Conservation (phyloP, 2,113 vertebrate genomes). For the Diglossa brunneiventris region DNA sequence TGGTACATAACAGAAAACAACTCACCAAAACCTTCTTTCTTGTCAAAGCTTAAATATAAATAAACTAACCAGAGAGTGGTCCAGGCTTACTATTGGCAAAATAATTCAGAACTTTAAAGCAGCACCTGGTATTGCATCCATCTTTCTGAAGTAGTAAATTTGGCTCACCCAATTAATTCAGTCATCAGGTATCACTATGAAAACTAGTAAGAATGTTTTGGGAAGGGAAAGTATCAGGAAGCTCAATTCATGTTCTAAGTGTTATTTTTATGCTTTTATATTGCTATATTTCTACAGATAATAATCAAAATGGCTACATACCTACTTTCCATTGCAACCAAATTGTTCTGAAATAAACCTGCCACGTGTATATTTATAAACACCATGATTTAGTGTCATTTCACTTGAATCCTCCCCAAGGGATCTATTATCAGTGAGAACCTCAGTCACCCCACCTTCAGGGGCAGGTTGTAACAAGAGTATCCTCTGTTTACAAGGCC, state of each 20-base stretch:
- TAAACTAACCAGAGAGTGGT: background rate
- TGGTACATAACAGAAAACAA: background rate
- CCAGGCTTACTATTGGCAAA: background rate
- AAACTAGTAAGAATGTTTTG: background rate
- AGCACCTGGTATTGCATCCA: background rate
- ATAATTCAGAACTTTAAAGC: background rate
- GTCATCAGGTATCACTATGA: background rate
- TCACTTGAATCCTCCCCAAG: background rate
- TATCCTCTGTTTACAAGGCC: background rate
- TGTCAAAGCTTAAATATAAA: background rate
- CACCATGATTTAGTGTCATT: background rate
- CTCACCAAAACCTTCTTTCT: background rate
- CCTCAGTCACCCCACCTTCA: background rate
- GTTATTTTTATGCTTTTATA: background rate
- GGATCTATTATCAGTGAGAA: background rate
- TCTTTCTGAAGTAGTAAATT: background rate
- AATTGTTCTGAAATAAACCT: background rate
- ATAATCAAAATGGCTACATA: background rate
- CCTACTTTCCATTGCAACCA: background rate
- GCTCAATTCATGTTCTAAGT: background rate
- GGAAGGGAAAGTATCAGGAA: background rate
- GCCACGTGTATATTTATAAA: background rate
- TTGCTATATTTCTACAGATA: background rate
- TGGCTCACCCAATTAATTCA: background rate
- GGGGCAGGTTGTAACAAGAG: fast-evolving